These are phyloP conservation scores for Luffia ferchaultella DNA, from an alignment of 2,888 invertebrate genomes.

Conservation along the genomic window DNA sequence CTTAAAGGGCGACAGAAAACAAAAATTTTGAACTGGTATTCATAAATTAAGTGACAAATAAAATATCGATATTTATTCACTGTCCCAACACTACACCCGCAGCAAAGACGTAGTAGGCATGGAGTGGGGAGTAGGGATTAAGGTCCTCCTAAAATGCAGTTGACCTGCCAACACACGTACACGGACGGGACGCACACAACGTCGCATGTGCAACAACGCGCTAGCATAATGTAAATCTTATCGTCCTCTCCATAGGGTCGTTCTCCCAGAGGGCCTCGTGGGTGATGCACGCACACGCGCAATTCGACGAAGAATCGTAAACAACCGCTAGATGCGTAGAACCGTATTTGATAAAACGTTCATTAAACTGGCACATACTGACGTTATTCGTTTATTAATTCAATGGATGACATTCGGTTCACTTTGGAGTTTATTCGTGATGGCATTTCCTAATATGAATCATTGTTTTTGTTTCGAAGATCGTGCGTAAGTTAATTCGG, in stretches of 20 bases:
- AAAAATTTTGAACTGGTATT: too few species aligned
- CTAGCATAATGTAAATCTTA: constrained; percentile 28
- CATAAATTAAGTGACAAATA: too few species aligned
- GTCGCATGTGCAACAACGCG: too few species aligned
- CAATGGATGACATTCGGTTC: constrained; percentile 6
- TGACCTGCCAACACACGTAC: constrained; percentile 41
- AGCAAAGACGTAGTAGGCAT: constrained; percentile 33
- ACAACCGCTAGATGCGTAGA: constrained; percentile 47
- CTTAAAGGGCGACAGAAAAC: too few species aligned
- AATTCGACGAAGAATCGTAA: constrained; percentile 55
- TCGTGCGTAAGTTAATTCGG: too few species aligned
- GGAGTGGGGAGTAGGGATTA: constrained; percentile 42
- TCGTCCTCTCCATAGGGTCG: constrained; percentile 23
- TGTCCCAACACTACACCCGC: too few species aligned
- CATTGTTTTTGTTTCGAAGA: too few species aligned
- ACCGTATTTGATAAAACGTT: constrained; percentile 41
- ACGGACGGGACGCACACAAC: constrained; percentile 39
- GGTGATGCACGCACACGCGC: too few species aligned
- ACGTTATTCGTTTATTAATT: constrained; percentile 28
- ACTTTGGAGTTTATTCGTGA: too few species aligned
- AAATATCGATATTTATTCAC: too few species aligned
- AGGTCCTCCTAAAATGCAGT: constrained; percentile 56
- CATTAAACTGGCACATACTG: constrained; percentile 25
- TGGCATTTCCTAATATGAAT: too few species aligned
- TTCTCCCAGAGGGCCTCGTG: too few species aligned